Base-by-base conservation (phyloP, 2,797 vertebrate genomes). In the Aphelocoma californica region DNA sequence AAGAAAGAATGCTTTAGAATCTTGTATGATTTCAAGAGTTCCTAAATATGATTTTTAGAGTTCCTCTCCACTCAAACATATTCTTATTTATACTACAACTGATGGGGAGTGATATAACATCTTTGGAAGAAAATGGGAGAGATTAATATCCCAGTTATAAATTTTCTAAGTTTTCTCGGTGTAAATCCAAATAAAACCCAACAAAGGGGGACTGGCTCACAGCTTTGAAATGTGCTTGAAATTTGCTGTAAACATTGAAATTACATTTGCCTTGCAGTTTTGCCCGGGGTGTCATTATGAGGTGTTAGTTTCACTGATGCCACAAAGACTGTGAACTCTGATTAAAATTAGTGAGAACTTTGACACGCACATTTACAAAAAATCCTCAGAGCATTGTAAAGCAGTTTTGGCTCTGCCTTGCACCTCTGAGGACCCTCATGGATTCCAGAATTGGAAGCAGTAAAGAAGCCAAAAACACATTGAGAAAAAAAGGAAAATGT, bases 221-320 rank as follows among this genome's bases (percentile, higher is more conserved):
- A 92, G 56, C 67, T 92, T 87, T 81, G 53, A 90, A 94, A 92
- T 70, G 73, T 70, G 62, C 72, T 92, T 83, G 32, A 90, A 72
- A 65, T 88, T 75, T 94, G 34, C 56, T 88, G 80, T 88, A 94
- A 96, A 96, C 89, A 93, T 94, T 96, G 89, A 95, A 95, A 82
- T 84, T 92, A 78, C 62, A 90, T 95, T 95, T 86, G 38, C 70
- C 66, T 96, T 92, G 73, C 91, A 94, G 91, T 93, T 93, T 95
- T 93, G 32, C 87, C 75, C 0, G 6, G 6, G 23, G 40, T 96
- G 86, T 92, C 87, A 81, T 94, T 93, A 93, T 88, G 93, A 93
- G 72, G 72, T 93, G 91, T 92, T 93, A 89, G 84, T 81, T 95
- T 93, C 92, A 78, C 53, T 88, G 73, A 86, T 93, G 83, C 90